Evolutionary conservation across 2,797 vertebrate species (phyloP), one percentile per base, ranked within the genome.

Genomic region (Sphenodon punctatus): DNA sequence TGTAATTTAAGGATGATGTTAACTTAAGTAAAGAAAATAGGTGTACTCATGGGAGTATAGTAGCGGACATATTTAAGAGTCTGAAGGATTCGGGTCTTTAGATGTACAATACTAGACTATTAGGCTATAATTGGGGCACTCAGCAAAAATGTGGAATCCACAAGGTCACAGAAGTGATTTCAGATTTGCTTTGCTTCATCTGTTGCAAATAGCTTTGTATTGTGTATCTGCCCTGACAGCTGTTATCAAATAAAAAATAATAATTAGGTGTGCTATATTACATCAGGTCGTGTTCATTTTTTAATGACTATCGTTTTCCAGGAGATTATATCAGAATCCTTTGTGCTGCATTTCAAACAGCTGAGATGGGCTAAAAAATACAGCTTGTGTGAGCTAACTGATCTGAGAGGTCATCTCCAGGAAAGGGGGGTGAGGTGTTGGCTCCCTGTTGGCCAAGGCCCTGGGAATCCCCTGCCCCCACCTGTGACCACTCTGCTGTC

Each of bases 181-280:
- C 66, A 80, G 20, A 67, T 75, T 80, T 82, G 7, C 19, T 73
- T 75, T 77, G 7, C 6, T 86, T 79, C 71, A 53, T 71, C n/a
- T 86, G 19, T 66, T 81, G 8, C 8, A 71, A 80, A 72, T 7
- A 20, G 7, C 23, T 71, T 63, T 64, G 63, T n/a, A 49, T 8
- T 79, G 46, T 75, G 30, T 39, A 46, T 19, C 36, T 80, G 22
- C 71, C 23, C n/a, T 66, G 42, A 38, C 51, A 75, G 13, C 10
- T 73, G 12, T 19, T 8, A 70, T 67, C 30, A 79, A 78, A 85
- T 36, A 48, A 7, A 65, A 60, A 80, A 79, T 82, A 34, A 51
- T 60, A 72, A 82, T 63, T 46, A 13, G 4, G 46, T 71, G 1
- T 55, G 8, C 64, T 85, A 58, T 46, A 11, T 74, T 84, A 67